Percentiles rank a stretch among this genome's conserved stretches.
Evolutionary conservation across 2,113 vertebrate species (phyloP).

Genomic region (Cavia porcellus): DNA sequence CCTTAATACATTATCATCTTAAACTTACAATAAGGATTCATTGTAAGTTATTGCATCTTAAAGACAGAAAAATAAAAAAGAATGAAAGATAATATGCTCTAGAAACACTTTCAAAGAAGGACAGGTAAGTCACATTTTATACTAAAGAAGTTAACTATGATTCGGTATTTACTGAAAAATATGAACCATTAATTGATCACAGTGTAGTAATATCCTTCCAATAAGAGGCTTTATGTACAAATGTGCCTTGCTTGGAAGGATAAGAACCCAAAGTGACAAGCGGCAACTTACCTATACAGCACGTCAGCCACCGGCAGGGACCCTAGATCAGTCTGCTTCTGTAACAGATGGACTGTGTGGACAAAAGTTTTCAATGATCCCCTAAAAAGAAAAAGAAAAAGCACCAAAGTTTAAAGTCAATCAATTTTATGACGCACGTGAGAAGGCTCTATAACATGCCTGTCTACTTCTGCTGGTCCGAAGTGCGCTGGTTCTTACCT

Average conservation of each 20-base stretch:
- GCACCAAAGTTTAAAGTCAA: slow-evolving; percentile 81
- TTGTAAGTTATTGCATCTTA: slow-evolving; percentile 8
- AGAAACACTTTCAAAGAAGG: slow-evolving; percentile 19
- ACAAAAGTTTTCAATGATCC: slow-evolving; percentile 99
- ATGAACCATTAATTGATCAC: neutral
- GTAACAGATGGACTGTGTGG: slow-evolving; percentile 98
- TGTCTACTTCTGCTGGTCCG: neutral
- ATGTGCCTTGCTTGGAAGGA: neutral
- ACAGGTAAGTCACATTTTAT: slow-evolving; percentile 33
- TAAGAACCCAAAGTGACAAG: slow-evolving; percentile 47
- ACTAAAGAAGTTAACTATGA: neutral
- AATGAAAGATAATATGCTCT: slow-evolving; percentile 19
- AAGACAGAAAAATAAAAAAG: slow-evolving; percentile 29
- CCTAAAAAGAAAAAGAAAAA: slow-evolving; percentile 87
- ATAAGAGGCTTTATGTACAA: neutral
- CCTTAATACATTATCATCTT: slow-evolving; percentile 37
- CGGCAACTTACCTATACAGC: slow-evolving; percentile 94
- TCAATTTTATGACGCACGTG: slow-evolving; percentile 38
- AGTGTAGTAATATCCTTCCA: slow-evolving; percentile 37
- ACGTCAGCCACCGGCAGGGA: slow-evolving; percentile 97
- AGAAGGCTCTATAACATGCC: slow-evolving; percentile 18
- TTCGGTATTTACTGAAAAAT: slow-evolving; percentile 43
- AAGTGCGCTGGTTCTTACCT: neutral
- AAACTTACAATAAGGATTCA: slow-evolving; percentile 46
- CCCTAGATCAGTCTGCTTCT: slow-evolving; percentile 97